phyloP scores from a whole-genome alignment of 2,113 vertebrate genomes.

The Apteryx owenii region DNA sequence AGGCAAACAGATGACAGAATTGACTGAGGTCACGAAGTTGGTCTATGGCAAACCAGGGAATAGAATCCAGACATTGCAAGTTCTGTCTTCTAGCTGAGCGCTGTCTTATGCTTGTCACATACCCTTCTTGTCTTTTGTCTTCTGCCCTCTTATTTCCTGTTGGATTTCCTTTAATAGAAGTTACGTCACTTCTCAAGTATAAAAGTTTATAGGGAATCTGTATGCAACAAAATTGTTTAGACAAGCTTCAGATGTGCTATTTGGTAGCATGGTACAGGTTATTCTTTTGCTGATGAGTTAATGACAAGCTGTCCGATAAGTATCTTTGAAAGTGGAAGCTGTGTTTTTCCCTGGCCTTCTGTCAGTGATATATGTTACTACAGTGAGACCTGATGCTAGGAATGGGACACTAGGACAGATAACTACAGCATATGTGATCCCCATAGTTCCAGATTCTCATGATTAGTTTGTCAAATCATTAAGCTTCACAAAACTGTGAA shows the following conservation, averaged over 20 bases:
- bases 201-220: background rate
- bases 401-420: background rate
- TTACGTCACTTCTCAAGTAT: background rate
- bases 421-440: background rate
- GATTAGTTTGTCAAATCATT: background rate
- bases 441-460: background rate
- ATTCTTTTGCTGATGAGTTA: background rate
- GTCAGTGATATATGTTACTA: background rate
- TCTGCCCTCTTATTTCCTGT: background rate
- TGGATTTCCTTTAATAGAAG: background rate
- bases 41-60: background rate
- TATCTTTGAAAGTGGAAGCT: background rate
- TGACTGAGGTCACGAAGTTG: background rate
- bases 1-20: background rate
- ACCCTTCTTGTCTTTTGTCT: background rate
- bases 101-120: background rate
- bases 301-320: background rate
- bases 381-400: background rate
- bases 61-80: background rate
- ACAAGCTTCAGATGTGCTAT: background rate
- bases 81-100: background rate
- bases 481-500: background rate
- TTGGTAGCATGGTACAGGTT: background rate
- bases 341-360: background rate
- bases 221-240: background rate